Evolutionary conservation across 92 coral and sea anemone species (phyloP).

Genomic region (Actinernus sp.): DNA sequence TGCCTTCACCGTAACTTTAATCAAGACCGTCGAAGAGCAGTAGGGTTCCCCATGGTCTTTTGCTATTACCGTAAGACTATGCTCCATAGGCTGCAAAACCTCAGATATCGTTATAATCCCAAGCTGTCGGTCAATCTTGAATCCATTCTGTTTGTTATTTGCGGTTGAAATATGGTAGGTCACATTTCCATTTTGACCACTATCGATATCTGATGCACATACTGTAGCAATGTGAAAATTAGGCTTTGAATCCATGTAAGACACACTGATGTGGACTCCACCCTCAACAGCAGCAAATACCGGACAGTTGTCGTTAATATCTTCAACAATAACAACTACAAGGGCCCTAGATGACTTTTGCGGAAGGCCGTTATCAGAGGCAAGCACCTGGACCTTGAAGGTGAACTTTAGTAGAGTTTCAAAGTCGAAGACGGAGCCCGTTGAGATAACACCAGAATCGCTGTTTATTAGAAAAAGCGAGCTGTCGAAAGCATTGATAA

Average conservation of each 20-base stretch:
- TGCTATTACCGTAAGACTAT: slow-evolving; percentile 44
- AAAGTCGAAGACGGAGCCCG: slow-evolving; percentile 22
- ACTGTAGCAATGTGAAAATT: slow-evolving; percentile 20
- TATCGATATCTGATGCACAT: slow-evolving; percentile 59
- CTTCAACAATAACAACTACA: slow-evolving; percentile 19
- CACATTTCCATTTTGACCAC: slow-evolving; percentile 55
- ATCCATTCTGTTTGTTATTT: slow-evolving; percentile 5
- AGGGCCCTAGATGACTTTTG: slow-evolving; percentile 20
- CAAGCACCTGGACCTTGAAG: slow-evolving; percentile 37
- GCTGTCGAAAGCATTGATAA: not conserved
- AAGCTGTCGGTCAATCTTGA: slow-evolving; percentile 42
- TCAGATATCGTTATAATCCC: slow-evolving; percentile 21
- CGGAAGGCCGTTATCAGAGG: slow-evolving; percentile 63
- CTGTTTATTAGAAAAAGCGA: slow-evolving; percentile 24
- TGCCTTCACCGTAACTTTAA: not conserved
- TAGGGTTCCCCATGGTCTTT: slow-evolving; percentile 48
- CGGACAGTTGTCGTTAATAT: slow-evolving; percentile 77
- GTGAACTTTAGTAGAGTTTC: slow-evolving; percentile 14
- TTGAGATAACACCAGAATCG: slow-evolving; percentile 36
- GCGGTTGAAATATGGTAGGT: slow-evolving; percentile 24
- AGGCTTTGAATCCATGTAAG: not conserved
- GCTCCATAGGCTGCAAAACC: slow-evolving; percentile 7
- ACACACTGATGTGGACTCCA: slow-evolving; percentile 9
- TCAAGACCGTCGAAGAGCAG: slow-evolving; percentile 10
- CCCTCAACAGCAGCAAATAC: slow-evolving; percentile 15